These are phyloP conservation scores for Masnerella sp. DNA, from an alignment of 2,888 invertebrate species.

Conservation along the genomic window DNA sequence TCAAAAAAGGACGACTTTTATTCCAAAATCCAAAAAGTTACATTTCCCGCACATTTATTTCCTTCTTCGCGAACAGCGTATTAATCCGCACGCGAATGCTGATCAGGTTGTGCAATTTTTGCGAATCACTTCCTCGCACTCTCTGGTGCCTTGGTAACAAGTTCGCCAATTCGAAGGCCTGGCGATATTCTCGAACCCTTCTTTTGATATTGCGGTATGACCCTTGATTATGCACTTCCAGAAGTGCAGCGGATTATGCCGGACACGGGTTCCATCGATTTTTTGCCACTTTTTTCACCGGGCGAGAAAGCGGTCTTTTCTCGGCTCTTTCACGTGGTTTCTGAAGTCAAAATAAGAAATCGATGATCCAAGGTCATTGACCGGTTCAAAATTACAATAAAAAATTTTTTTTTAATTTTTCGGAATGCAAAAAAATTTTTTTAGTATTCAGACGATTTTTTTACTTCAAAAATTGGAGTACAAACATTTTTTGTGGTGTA, in stretches of 20 bases:
- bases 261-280: background rate
- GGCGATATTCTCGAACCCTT: conserved; percentile 69
- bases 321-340: background rate
- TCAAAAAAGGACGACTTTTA: too few relatives aligned
- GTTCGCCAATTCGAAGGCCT: conserved; percentile 76
- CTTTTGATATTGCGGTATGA: conserved; percentile 59
- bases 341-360: conserved; percentile 3
- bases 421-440: too few relatives aligned
- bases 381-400: background rate
- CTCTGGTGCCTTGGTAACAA: conserved; percentile 66
- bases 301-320: too few relatives aligned
- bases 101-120: conserved; percentile 62
- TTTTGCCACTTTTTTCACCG: conserved; percentile 4
- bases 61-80: too few relatives aligned
- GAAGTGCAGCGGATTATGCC: conserved; percentile 21
- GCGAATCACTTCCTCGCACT: conserved; percentile 68
- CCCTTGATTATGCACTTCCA: conserved; percentile 50
- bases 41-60: too few relatives aligned
- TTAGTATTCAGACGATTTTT: too few relatives aligned
- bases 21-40: too few relatives aligned
- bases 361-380: conserved; percentile 16
- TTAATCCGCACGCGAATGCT: conserved; percentile 40
- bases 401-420: too few relatives aligned
- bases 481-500: background rate
- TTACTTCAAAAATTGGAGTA: too few relatives aligned